Base-by-base conservation (phyloP, 2,113 vertebrate genomes). In the Protomyctophum bolini region DNA sequence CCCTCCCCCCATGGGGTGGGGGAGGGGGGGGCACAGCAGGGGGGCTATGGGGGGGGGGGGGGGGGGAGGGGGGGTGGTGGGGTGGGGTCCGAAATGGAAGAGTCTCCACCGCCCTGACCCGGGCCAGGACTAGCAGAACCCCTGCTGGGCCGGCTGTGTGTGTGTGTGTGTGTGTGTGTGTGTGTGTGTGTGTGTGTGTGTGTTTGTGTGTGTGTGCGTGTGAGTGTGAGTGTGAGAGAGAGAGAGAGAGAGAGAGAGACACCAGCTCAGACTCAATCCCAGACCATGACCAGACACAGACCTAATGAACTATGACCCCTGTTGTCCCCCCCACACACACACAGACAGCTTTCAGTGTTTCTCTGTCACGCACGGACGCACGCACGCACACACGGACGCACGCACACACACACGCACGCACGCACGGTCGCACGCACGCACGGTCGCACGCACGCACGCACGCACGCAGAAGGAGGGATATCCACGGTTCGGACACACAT, bases 51-150 rank as follows among this genome's bases (percentile, higher is more conserved):
- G n/a, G n/a, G n/a, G n/a, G n/a, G n/a, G n/a, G n/a, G n/a, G n/a
- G n/a, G n/a, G n/a, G n/a, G n/a, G n/a, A n/a, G n/a, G n/a, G n/a
- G n/a, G n/a, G n/a, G n/a, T n/a, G n/a, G n/a, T n/a, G n/a, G n/a
- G n/a, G n/a, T n/a, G n/a, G n/a, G n/a, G n/a, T n/a, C 72, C 81
- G 88, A 85, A 91, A 88, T 85, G 81, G 82, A 73, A 33, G 33
- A 33, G 68, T 77, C 83, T 89, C 75, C 75, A 52, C 7, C 10
- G 9, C 10, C 60, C 47, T 87, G 86, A 90, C 83, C 85, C 76
- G 81, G 79, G 76, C 79, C 77, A 84, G 63, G 80, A 83, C 84
- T 76, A 80, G 74, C 55, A 84, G 47, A 83, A 76, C 68, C 63
- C 72, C 72, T 70, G 46, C 56, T 60, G 73, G 62, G 73, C 66